Evolutionary conservation across 2,888 invertebrate species (phyloP).

Genomic region (Lasioglossum figueresi): DNA sequence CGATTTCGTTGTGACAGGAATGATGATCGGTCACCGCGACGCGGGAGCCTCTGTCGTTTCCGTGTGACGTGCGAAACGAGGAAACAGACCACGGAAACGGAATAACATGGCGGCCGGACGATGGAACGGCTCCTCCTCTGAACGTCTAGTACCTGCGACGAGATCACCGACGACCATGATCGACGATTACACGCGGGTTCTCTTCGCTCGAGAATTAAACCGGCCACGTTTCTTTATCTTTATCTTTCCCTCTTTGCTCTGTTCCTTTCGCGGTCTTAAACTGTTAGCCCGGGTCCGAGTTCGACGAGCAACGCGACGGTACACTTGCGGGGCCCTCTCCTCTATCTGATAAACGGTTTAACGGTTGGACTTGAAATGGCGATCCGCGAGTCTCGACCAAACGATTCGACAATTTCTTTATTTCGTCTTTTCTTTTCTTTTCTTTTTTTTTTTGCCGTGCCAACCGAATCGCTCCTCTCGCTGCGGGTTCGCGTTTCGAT

Average conservation of each 20-base stretch:
- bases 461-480: conserved; percentile 19
- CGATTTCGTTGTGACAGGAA: conserved; percentile 67
- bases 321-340: neutral
- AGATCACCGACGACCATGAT: neutral
- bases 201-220: neutral
- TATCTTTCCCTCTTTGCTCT: neutral
- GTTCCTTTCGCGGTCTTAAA: conserved; percentile 14
- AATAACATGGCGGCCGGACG: conserved; percentile 22
- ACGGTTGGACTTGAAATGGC: conserved; percentile 37
- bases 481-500: neutral
- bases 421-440: no score
- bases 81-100: conserved; percentile 41
- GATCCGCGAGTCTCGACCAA: conserved; percentile 57
- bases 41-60: conserved; percentile 32
- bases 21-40: conserved; percentile 46
- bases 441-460: conserved; percentile 34
- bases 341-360: neutral
- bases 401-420: conserved; percentile 24
- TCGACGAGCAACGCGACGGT: conserved; percentile 60
- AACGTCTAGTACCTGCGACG: neutral
- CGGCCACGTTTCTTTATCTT: conserved; percentile 42
- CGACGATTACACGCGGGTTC: neutral
- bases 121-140: neutral
- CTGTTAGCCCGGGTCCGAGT: conserved; percentile 43
- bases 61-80: conserved; percentile 48